A percentile compares a stretch with the other conserved stretches of the same genome.
phyloP scores from a whole-genome alignment of 2,888 invertebrate species.

The Ophion ellenae region DNA sequence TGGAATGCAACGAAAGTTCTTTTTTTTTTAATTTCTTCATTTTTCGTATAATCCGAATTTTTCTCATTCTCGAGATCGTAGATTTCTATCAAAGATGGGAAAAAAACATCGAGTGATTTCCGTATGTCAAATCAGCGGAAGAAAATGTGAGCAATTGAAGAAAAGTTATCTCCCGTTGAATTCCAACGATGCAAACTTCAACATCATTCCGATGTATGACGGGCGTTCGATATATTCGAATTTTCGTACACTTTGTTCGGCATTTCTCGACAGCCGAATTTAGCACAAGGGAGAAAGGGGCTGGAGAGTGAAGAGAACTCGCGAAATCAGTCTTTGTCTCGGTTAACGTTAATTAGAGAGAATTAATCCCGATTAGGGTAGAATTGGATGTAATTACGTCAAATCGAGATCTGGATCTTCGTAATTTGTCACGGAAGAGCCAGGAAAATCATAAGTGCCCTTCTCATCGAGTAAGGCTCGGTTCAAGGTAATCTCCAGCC shows the following conservation, averaged over 20 bases:
- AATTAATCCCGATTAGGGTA: constrained; percentile 7
- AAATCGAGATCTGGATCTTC: background rate
- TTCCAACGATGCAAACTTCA: too few relatives aligned
- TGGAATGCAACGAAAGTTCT: too few relatives aligned
- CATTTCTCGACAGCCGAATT: background rate
- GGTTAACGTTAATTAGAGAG: constrained; percentile 11
- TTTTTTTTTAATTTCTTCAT: too few relatives aligned
- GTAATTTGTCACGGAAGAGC: background rate
- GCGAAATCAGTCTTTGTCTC: background rate
- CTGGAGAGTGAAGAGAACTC: background rate
- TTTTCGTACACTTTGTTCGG: background rate
- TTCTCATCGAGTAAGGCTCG: background rate
- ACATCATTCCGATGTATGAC: too few relatives aligned
- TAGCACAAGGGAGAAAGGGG: background rate
- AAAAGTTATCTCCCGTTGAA: too few relatives aligned
- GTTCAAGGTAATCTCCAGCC: background rate
- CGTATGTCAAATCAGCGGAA: too few relatives aligned
- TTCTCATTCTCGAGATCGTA: too few relatives aligned
- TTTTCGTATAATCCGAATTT: too few relatives aligned
- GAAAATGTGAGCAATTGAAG: too few relatives aligned
- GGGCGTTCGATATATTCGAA: too few relatives aligned
- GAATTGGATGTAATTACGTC: constrained; percentile 6
- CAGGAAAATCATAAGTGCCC: background rate
- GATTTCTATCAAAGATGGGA: too few relatives aligned
- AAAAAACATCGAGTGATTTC: too few relatives aligned